Evolutionary conservation across 2,797 vertebrate genomes (phyloP).

Genomic region (Alcedo atthis): DNA sequence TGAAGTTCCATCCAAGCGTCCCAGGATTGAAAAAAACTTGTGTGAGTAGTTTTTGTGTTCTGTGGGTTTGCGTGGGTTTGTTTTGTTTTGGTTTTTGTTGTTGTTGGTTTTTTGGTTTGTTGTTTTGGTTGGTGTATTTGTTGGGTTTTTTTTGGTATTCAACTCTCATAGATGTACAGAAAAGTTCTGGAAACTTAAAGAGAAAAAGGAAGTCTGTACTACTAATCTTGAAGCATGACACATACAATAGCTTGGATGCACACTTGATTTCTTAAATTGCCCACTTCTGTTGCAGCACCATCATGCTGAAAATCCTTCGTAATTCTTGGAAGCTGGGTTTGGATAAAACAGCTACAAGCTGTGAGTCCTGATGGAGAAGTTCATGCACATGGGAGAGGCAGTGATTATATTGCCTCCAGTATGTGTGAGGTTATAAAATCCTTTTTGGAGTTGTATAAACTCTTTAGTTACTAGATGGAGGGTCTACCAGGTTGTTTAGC

Average conservation of each 20-base stretch:
- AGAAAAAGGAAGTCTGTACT: not conserved
- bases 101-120: too few relatives aligned
- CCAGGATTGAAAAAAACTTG: slow-evolving; percentile 82
- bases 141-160: not conserved
- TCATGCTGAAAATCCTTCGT: not conserved
- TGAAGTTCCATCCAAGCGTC: slow-evolving; percentile 83
- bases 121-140: too few relatives aligned
- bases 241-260: not conserved
- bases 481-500: not conserved
- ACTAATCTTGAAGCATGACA: not conserved
- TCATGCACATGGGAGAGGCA: not conserved
- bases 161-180: not conserved
- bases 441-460: not conserved
- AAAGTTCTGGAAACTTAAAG: not conserved
- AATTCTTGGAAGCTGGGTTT: not conserved
- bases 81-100: too few relatives aligned
- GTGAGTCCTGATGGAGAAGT: not conserved
- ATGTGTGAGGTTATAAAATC: not conserved
- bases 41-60: slow-evolving; percentile 66
- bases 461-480: not conserved
- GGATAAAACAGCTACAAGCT: not conserved
- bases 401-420: not conserved
- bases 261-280: not conserved
- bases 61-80: too few relatives aligned
- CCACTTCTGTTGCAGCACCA: not conserved